Base-by-base conservation (phyloP, 2,888 invertebrate genomes). In the Phytoseiulus persimilis region DNA sequence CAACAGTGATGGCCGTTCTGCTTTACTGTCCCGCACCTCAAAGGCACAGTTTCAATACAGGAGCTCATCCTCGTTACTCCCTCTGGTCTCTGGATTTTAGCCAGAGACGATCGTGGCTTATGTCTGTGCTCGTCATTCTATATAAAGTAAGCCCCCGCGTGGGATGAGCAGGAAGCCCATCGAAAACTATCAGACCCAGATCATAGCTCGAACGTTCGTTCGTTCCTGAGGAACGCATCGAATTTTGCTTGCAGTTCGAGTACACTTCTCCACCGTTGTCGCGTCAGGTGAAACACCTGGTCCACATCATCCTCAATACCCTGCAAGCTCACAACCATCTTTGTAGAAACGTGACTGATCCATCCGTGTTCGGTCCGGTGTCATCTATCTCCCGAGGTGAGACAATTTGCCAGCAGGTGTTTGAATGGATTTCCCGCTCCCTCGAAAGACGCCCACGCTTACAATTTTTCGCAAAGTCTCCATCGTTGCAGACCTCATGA, bases 271-370 rank as follows among this genome's bases (percentile, higher is more conserved):
- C 92, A 32, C 93, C 93, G 23, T 91, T 93, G 89, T 93, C 93
- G 90, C 92, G 92, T 14, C 95, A 96, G 92, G 94, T 97, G 90
- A 95, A 96, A 92, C 94, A 95, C 0, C 94, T 98, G 91, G 95
- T 99, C 90, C 95, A 95, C 91, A 96, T 98, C 91, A 96, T 98
- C 31, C 94, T 99, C 90, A 97, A 97, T 93, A 97, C 98, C 0
- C 94, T 99, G 91, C 96, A 97, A 92, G 95, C 95, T 9, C 97
- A 97, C 92, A 96, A 96, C 92, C 98, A 98, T 93, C 95, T 95
- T 90, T 98, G 98, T 93, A 95, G 95, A 92, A 94, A 96, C 91
- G 95, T 96, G 90, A 96, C 96, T 89, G 95, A 96, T 14, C 95
- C 95, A 2, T 95, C 96, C 94, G 96, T 93, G 95, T 95, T 92